Evolutionary conservation across 2,113 vertebrate genomes (phyloP), one percentile per base, ranked within the genome.

Genomic region (Onychostruthus taczanowskii): DNA sequence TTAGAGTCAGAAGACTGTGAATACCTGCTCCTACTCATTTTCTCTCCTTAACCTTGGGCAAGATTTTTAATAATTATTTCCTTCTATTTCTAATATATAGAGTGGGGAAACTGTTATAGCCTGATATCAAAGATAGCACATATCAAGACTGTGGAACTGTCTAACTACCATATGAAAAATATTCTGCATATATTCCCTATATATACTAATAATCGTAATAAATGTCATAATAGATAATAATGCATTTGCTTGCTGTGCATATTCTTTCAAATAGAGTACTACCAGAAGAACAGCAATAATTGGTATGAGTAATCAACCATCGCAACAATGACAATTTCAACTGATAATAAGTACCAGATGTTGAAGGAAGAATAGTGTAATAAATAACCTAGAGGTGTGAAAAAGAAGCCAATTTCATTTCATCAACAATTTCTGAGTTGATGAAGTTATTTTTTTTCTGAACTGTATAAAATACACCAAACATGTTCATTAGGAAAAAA

Each of bases 291-390:
- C 37, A 83, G 21, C 53, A 87, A 17, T 91, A 91, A 93, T 72
- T 87, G 70, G n/a, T 66, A 90, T 53, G 70, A 95, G 63, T 94
- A 95, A 95, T 90, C 85, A 96, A 93, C 58, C n/a, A 39, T 90
- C 0, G 2, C 46, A 78, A 93, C 78, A 85, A 80, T 72, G 72
- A 88, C 85, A 56, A 13, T 66, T 90, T 86, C 68, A 81, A 21
- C 28, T 50, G 63, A 91, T 81, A 83, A 90, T 86, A 72, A 90
- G 21, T 70, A 69, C 37, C 76, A 90, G 76, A 70, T 90, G 86
- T 50, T 92, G 43, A 73, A 69, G 24, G 46, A 92, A 86, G 56
- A 90, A 44, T 64, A 53, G 27, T 61, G 33, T 22, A 73, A 81
- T 67, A 91, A 93, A 87, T 89, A 89, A 84, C n/a, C 30, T 72